Evolutionary conservation across 1,140 invertebrate species (phyloP).

Genomic region (Zaprionus tsacasi): DNA sequence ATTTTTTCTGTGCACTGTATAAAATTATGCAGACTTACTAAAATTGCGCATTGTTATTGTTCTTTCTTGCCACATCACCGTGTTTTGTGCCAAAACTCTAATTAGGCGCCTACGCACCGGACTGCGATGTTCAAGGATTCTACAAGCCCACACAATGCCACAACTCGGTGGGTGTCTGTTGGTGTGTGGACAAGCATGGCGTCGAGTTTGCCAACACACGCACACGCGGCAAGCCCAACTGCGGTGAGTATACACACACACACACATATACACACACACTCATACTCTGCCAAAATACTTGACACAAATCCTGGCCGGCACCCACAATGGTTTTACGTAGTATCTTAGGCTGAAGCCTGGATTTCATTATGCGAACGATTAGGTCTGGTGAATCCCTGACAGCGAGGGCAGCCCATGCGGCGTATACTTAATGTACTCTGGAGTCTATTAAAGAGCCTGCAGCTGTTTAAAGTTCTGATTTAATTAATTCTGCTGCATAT

Average conservation of each 20-base stretch:
- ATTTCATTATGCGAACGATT: constrained; percentile 10
- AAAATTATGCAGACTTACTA: constrained; percentile 64
- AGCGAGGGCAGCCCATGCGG: not conserved
- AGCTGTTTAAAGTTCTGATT: not conserved
- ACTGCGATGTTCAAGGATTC: constrained; percentile 94
- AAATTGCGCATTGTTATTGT: constrained; percentile 60
- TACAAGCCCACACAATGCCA: constrained; percentile 95
- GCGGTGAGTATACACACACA: constrained; percentile 87
- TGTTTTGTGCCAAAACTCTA: constrained; percentile 55
- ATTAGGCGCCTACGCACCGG: constrained; percentile 91
- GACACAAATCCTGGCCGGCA: constrained; percentile 32
- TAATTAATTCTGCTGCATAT: not conserved
- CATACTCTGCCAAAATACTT: constrained; percentile 34
- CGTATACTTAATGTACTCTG: constrained; percentile 2
- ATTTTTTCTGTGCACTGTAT: not conserved
- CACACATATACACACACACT: not conserved
- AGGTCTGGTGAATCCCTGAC: not conserved
- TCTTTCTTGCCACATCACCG: constrained; percentile 45
- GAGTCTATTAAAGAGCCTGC: not conserved
- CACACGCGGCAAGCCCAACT: constrained; percentile 92
- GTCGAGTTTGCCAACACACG: constrained; percentile 94
- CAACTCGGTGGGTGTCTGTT: constrained; percentile 92
- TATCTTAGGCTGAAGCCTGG: not conserved
- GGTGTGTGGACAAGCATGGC: constrained; percentile 97
- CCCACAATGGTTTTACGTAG: not conserved